Evolutionary conservation across 2,113 vertebrate genomes (phyloP).

Genomic region (Tenrec ecaudatus): DNA sequence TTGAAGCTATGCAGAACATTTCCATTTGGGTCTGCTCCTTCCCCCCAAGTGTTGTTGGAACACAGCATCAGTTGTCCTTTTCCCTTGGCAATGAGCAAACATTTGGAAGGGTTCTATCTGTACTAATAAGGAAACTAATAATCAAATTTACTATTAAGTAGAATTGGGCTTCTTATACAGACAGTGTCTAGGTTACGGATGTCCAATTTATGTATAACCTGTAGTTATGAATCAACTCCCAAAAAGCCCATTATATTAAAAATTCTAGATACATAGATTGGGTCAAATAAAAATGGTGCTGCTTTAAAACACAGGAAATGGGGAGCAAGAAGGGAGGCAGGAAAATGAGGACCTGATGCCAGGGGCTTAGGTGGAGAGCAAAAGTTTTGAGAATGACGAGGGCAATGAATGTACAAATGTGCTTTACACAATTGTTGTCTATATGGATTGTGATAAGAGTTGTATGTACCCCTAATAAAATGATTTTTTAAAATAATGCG

Average conservation of each 20-base stretch:
- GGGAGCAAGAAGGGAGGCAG: no score
- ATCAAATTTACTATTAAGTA: background rate
- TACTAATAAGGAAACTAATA: background rate
- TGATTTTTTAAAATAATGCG: no score
- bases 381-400: no score
- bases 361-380: no score
- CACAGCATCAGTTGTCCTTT: background rate
- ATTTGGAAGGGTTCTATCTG: background rate
- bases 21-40: background rate
- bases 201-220: background rate
- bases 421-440: no score
- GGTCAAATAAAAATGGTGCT: background rate
- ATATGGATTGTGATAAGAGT: no score
- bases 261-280: background rate
- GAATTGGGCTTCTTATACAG: background rate
- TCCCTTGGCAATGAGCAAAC: constrained; percentile 1
- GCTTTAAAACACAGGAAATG: background rate
- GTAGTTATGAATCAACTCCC: background rate
- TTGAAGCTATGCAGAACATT: background rate
- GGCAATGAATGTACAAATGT: no score
- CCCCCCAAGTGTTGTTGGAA: background rate
- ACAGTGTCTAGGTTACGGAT: background rate
- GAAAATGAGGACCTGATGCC: no score
- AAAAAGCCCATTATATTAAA: background rate
- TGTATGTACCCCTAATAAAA: no score